Evolutionary conservation across 1,140 invertebrate species (phyloP), one percentile per base, ranked within the genome.

Genomic region (Episyrphus balteatus): DNA sequence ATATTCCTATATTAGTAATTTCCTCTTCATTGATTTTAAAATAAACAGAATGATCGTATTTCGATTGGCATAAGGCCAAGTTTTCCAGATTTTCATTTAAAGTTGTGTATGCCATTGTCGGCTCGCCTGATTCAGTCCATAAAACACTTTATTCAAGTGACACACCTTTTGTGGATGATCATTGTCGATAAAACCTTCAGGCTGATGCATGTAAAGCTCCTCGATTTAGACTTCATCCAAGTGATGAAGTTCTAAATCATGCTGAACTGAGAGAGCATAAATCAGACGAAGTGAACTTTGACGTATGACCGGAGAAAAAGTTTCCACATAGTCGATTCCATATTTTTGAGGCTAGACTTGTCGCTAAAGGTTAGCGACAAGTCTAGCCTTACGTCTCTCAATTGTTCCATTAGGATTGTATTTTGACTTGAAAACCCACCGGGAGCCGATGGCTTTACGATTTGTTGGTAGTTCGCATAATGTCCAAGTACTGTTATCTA

Each of bases 131-230:
- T 70, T 69, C 9, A 72, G 45, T 3, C 69, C 68, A 57, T 72
- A 70, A 17, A 70, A 43, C 6, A 61, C 37, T 37, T 66, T 68
- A 10, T 66, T 58, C 2, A 69, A 44, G 30, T 21, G 44, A 44
- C 58, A 67, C 10, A 66, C 57, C 53, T 57, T 43, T 12, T 44
- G 13, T 30, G n/a, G 18, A 18, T 49, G 15, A 42, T 42, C 18
- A 10, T 40, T 43, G 11, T 43, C n/a, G 18, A 46, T 17, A 44
- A 38, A 47, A 18, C 36, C 39, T 42, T 37, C 34, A 19, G 71
- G 69, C 49, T 62, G 57, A 18, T 57, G 33, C 62, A 70, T 66
- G 44, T 52, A 73, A 6, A 73, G 61, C 7, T 70, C 58, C 50
- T 65, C 62, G 19, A 50, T 58, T 55, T 12, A 62, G 38, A 49